Base-by-base conservation (phyloP, 1,140 invertebrate species). In the Ptiloglossa arizonensis region DNA sequence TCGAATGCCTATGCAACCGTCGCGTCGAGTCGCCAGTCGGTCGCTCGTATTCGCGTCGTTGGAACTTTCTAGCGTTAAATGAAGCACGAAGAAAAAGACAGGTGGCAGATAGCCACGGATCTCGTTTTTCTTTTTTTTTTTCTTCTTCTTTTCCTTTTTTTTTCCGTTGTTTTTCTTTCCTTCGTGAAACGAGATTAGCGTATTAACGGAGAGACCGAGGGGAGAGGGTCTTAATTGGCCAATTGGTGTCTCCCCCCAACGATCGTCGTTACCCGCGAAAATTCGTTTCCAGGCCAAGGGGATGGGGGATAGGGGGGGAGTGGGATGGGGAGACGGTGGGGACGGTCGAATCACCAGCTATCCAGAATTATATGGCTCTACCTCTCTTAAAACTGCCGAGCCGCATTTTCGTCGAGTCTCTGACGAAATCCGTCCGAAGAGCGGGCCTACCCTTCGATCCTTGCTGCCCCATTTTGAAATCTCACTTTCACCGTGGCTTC, bases 371-470 rank as follows among this genome's bases (percentile, higher is more conserved):
- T 66, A 60, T 8, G 24, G 44, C 15, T 29, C 70, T 91, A 93
- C 92, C 92, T 92, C 90, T 82, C 79, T 91, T 91, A 50, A 92
- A 89, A 68, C 90, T 92, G 78, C 90, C 89, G 5, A 91, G 85
- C 17, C 89, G 87, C 88, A 89, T 90, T 85, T 89, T 91, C 62
- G 86, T 71, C 50, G 91, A 91, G 79, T 89, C 90, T 44, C 91
- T 86, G 68, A 90, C 83, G 77, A 91, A 89, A 80, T 91, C 89
- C 80, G 89, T 86, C 68, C 90, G 86, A 50, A 89, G 79, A 3
- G 84, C 79, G 15, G 90, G 71, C 59, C 87, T 88, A 62, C 87
- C 87, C 87, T 91, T 92, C 32, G 91, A 92, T 70, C 90, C 86
- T 66, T 91, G 91, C 44, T 90, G 90, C 35, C 90, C 90, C 90